Base-by-base conservation (phyloP, 2,888 invertebrate species). In the Muschampia staudingeri region DNA sequence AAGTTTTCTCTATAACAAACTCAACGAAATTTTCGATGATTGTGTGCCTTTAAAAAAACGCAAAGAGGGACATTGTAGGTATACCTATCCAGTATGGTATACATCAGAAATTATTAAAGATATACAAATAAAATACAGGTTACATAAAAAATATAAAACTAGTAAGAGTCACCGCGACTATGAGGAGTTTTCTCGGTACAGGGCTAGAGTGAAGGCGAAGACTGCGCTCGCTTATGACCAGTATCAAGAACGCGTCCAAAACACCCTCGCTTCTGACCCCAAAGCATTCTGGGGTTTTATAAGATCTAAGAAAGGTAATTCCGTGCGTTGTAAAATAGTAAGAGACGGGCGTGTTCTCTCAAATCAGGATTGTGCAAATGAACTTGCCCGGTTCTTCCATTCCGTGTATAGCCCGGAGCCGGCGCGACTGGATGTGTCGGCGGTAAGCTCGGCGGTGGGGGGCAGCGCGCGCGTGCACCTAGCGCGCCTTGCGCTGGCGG, bases 101-200 rank as follows among this genome's bases (percentile, higher is more conserved):
- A 52, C 52, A n/a, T n/a, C 52, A n/a, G 52, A 52, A 52, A 52
- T 52, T 52, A 52, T 52, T n/a, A 52, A 52, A 52, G n/a, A 52
- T n/a, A 52, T 52, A 16, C 52, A 52, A 7, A 7, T 7, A 52
- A 52, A 52, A 52, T 52, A 52, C 52, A 52, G 52, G n/a, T n/a
- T 52, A 16, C 52, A 52, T 52, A 52, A n/a, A 52, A 16, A 52
- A 52, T 52, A 52, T 52, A 52, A 52, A 52, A n/a, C 16, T 7
- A 52, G n/a, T 7, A 52, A 16, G n/a, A 52, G 52, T 52, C 16
- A 5, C 6, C 6, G 48, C 16, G 48, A 48, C 48, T 48, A 48
- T 48, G 16, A 48, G 48, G 48, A 16, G 2, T 48, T 48, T 48
- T 48, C 48, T 48, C 48, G 48, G 4, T 48, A 16, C 48, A 48